These are phyloP conservation scores for Maccullochella peelii DNA, from an alignment of 2,113 vertebrate genomes.

Conservation along the genomic window DNA sequence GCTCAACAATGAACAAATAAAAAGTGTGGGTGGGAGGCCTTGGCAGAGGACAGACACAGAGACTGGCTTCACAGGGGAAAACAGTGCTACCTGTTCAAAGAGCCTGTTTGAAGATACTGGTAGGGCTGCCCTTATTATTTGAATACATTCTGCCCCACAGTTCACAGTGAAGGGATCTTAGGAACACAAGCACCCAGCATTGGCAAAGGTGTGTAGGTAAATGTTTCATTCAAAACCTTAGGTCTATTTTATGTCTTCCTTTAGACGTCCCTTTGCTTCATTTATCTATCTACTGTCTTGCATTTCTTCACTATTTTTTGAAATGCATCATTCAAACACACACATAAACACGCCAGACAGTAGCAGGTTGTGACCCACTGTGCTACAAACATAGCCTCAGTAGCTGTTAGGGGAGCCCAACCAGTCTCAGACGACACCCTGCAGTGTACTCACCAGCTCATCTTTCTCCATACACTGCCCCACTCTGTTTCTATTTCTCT, in stretches of 20 bases:
- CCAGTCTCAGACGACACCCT: conserved; percentile 61
- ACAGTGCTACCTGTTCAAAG: conserved; percentile 48
- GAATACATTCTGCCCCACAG: conserved; percentile 35
- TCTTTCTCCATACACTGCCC: conserved; percentile 65
- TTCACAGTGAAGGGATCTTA: conserved; percentile 32
- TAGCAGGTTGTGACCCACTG: conserved; percentile 60
- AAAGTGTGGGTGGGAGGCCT: conserved; percentile 65
- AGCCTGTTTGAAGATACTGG: conserved; percentile 53
- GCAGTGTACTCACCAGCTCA: conserved; percentile 62
- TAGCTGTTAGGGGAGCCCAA: conserved; percentile 60
- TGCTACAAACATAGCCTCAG: conserved; percentile 60
- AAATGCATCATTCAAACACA: conserved; percentile 38
- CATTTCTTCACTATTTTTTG: conserved; percentile 12
- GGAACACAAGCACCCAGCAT: neutral
- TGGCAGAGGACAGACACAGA: conserved; percentile 55
- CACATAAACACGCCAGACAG: conserved; percentile 40
- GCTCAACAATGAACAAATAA: conserved; percentile 67
- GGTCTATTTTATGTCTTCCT: conserved; percentile 9
- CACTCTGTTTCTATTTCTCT: conserved; percentile 33
- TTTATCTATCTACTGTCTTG: conserved; percentile 17
- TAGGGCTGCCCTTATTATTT: conserved; percentile 62
- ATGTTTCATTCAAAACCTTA: conserved; percentile 39
- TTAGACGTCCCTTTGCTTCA: conserved; percentile 10
- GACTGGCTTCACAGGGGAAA: conserved; percentile 19
- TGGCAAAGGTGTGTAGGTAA: conserved; percentile 24